Evolutionary conservation across 2,797 vertebrate species (phyloP), one percentile per base, ranked within the genome.

Genomic region (Schizopygopsis pylzovi): DNA sequence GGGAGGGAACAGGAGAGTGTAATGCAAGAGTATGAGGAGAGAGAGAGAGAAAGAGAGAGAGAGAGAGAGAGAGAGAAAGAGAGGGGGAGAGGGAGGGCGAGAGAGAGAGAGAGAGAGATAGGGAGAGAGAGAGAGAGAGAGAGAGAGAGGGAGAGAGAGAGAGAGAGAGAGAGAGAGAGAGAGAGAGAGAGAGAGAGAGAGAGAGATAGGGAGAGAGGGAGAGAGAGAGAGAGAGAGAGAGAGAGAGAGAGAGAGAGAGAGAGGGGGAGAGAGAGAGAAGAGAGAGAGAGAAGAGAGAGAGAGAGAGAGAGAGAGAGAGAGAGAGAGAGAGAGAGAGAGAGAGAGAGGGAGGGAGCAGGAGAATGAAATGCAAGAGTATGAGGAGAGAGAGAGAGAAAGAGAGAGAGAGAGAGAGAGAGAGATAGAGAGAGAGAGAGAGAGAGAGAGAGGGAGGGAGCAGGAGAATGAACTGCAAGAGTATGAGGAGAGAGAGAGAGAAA

Each of bases 151-250:
- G 52, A 72, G 52, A 52, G 33, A 33, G 33, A 88, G 18, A 45
- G 39, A 86, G 91, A 90, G 45, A 81, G 56, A 20, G n/a, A n/a
- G n/a, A n/a, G n/a, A n/a, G n/a, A n/a, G n/a, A n/a, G 47, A 59
- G 70, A 73, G 56, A 47, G 52, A 77, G 56, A 41, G 71, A 86
- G 28, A 41, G 49, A 79, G 22, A 72, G 73, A 70, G 33, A 72
- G 52, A 72, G 52, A 52, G 33, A 33, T n/a, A n/a, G n/a, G n/a
- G n/a, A n/a, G n/a, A n/a, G n/a, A n/a, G n/a, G 33, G 73, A 70
- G 33, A 72, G 52, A 72, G 52, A 52, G 33, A 33, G 33, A 88
- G 18, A 45, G 39, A 86, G 91, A 90, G 45, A 81, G 56, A 20
- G n/a, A n/a, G n/a, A n/a, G n/a, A n/a, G n/a, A n/a, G n/a, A n/a